These are phyloP conservation scores for Epicauta chinensis DNA, from an alignment of 1,140 invertebrate species.

Conservation along the genomic window DNA sequence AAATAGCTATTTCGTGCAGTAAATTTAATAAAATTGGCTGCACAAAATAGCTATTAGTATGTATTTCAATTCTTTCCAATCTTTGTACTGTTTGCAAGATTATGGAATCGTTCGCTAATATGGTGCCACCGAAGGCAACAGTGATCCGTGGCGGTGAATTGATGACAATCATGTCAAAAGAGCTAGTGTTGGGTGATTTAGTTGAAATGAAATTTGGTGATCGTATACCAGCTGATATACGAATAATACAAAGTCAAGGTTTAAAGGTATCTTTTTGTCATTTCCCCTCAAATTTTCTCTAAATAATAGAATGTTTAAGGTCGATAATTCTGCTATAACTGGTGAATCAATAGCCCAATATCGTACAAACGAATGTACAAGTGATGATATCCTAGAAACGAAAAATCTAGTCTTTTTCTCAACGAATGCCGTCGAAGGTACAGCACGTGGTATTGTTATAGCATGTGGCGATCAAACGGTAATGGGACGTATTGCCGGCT, in stretches of 20 bases:
- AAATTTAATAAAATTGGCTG: no score
- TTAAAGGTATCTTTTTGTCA: conserved; percentile 38
- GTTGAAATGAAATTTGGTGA: conserved; percentile 69
- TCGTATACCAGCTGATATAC: conserved; percentile 68
- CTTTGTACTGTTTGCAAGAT: conserved; percentile 50
- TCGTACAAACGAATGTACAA: conserved; percentile 53
- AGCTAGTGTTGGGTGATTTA: conserved; percentile 65
- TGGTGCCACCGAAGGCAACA: conserved; percentile 55
- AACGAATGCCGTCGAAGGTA: conserved; percentile 71
- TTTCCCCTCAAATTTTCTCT: background rate
- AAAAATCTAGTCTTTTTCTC: conserved; percentile 75
- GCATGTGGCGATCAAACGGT: conserved; percentile 74
- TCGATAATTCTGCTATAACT: conserved; percentile 59
- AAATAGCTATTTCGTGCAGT: no score
- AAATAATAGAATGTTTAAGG: conserved; percentile 40
- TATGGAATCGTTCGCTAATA: conserved; percentile 67
- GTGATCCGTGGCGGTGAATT: conserved; percentile 64
- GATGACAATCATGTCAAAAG: conserved; percentile 54
- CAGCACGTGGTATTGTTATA: conserved; percentile 56
- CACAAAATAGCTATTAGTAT: no score
- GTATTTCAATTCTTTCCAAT: background rate
- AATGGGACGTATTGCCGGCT: conserved; percentile 77
- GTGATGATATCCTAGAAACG: conserved; percentile 66
- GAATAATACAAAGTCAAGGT: conserved; percentile 59
- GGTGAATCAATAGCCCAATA: conserved; percentile 70